A percentile compares a stretch with the other conserved stretches of the same genome.
These are phyloP conservation scores for Parauchenoglanis ngamensis DNA, from an alignment of 2,797 vertebrate genomes.

Conservation along the genomic window DNA sequence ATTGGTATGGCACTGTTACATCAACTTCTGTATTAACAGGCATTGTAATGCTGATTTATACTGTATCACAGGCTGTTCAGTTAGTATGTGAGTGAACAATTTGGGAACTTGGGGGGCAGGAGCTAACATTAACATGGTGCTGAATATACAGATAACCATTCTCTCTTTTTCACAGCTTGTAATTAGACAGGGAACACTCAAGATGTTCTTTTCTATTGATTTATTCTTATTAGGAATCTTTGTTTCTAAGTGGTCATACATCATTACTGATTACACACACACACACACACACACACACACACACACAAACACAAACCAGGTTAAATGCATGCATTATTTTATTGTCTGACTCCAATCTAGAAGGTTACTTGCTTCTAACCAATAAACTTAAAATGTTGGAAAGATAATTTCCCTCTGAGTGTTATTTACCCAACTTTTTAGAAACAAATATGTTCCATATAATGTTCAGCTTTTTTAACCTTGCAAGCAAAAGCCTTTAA, in stretches of 20 bases:
- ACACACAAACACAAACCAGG: neutral
- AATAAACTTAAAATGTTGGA: neutral
- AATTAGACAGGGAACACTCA: neutral
- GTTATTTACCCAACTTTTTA: neutral
- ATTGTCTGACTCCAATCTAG: neutral
- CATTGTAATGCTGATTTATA: neutral
- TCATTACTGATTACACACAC: neutral
- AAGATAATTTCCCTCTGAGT: neutral
- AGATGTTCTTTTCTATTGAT: neutral
- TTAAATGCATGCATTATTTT: neutral
- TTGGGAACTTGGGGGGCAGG: neutral
- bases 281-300: no score
- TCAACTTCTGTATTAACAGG: neutral
- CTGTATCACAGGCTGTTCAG: neutral
- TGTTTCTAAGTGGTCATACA: neutral
- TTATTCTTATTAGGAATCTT: neutral
- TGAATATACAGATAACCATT: slow-evolving; percentile 5
- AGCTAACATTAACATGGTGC: neutral
- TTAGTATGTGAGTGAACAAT: neutral
- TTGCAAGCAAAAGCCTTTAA: neutral
- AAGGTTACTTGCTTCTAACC: neutral
- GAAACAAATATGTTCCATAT: no score
- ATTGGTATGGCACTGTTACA: neutral
- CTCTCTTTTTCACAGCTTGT: neutral
- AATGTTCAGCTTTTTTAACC: neutral